Base-by-base conservation (phyloP, 2,888 invertebrate species). In the Cylindroiulus punctatus region DNA sequence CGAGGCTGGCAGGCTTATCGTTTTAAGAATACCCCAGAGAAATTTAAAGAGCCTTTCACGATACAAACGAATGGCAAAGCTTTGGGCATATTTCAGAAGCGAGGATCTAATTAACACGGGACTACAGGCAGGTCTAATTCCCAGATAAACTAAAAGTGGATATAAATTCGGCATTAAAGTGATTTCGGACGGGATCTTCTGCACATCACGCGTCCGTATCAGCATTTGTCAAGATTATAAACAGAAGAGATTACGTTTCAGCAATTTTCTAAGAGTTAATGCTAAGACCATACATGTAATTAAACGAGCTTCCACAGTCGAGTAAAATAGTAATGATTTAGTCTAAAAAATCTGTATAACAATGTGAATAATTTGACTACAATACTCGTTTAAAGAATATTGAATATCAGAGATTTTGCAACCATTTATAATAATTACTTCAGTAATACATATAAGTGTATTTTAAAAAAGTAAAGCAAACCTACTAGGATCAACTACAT, bases 151-250 rank as follows among this genome's bases (percentile, higher is more conserved):
- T 22, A 12, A 65, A 65, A 65, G 65, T 65, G 65, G 26, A 65
- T 26, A 65, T 65, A 65, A 26, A 65, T 65, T 65, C 12, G 65
- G 65, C 65, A 65, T 65, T 65, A 65, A 65, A 65, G 12, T 65
- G 65, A 65, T 26, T 65, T 65, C 65, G 65, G 30, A 26, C 22
- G 26, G 26, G 26, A 26, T 65, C 26, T 26, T 26, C 65, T 65
- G 26, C 26, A 12, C 26, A 65, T 65, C 65, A 65, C 65, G 57
- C 12, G 65, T 65, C 65, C 26, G 26, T 65, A 26, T 65, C 65
- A 65, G 12, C 65, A 65, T 65, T 65, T 65, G 65, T 65, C 26
- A 65, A 65, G 65, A 65, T 65, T 65, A 65, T 65, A 17, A 65
- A 65, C 65, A n/a, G 26, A 26, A 22, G 12, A 65, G 65, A 65